Base-by-base conservation (phyloP, 1,140 invertebrate species). In the Cryptotermes secundus region DNA sequence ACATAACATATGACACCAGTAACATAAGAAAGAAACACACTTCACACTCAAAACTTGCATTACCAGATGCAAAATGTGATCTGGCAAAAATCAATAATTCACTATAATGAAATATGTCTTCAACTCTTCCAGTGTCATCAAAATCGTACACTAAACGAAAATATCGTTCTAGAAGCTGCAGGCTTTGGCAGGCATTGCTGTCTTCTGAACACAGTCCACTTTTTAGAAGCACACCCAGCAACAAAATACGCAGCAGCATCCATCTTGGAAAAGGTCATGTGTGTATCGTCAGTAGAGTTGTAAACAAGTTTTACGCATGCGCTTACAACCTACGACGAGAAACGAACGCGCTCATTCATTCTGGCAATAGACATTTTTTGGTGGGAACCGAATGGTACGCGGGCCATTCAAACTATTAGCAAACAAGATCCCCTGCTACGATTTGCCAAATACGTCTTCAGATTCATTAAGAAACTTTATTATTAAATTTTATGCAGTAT, bases 231-330 rank as follows among this genome's bases (percentile, higher is more conserved):
- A 85, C 83, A 85, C 84, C 45, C 83, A 83, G 42, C 42, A 83
- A 80, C 35, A 72, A 86, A 83, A 86, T 86, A 83, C 83, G 79
- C 85, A 86, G 87, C 86, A 87, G 82, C 85, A 86, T 86, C 87
- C 86, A 87, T 87, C 87, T 87, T 87, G 86, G 79, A 87, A 87
- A 87, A 87, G 87, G 87, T 87, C 87, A 87, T 87, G 87, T 87
- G 86, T 87, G 84, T 87, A 86, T 86, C 86, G 83, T 86, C 86
- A 83, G 86, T 84, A 85, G 83, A 87, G 87, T 89, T 89, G 89
- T 90, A 90, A 90, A 90, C 89, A 90, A 90, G 83, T 87, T 86
- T 83, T 72, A 87, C 89, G 89, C 89, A 89, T 87, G 89, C 89
- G 89, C 86, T 80, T n/a, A 82, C 81, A 31, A 82, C 59, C 81